A percentile compares a stretch with the other conserved stretches of the same genome.
Evolutionary conservation across 2,797 vertebrate species (phyloP).

Genomic region (Cercopithecus diana): DNA sequence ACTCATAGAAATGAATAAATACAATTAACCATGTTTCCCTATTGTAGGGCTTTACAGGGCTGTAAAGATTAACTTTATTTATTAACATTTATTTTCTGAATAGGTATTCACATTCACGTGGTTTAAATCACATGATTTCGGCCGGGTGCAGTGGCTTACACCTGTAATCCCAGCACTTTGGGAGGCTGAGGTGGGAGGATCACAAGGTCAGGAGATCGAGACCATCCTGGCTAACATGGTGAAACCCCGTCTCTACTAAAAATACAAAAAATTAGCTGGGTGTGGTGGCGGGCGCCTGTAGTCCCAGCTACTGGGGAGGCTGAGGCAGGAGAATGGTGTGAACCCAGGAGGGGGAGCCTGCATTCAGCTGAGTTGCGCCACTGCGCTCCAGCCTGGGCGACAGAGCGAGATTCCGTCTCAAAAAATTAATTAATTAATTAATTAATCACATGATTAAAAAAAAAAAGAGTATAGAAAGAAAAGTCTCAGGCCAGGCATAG

Average conservation of each 20-base stretch:
- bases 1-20: neutral
- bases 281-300: no score
- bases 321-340: no score
- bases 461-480: neutral
- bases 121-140: neutral
- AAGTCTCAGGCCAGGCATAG: neutral
- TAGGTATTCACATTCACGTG: neutral
- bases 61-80: neutral
- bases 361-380: no score
- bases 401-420: no score
- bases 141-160: neutral
- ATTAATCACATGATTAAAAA: neutral
- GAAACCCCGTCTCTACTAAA: no score
- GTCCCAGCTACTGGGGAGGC: no score
- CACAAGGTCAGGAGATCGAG: no score
- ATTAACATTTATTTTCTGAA: conserved; percentile 23
- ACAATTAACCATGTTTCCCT: neutral
- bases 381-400: no score
- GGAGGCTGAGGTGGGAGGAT: neutral
- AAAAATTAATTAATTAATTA: no score
- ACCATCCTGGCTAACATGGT: no score
- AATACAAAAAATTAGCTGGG: no score
- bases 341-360: no score
- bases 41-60: neutral
- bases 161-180: neutral